These are phyloP conservation scores for Trissoscelio sp. DNA, from an alignment of 2,888 invertebrate genomes.

Conservation along the genomic window DNA sequence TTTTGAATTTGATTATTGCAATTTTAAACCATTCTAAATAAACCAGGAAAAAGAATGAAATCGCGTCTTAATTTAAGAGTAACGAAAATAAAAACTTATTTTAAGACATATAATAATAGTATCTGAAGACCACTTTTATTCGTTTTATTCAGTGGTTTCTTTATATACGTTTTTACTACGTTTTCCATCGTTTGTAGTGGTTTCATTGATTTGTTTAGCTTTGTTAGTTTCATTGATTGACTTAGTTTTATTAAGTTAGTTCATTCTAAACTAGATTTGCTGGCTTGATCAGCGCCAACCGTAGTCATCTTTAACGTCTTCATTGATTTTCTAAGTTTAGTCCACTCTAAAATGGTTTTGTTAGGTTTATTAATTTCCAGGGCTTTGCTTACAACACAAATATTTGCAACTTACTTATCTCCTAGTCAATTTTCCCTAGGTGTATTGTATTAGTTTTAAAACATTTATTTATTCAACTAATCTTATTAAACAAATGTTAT, in stretches of 20 bases:
- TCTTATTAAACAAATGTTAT: too few relatives aligned
- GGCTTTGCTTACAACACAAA: too few relatives aligned
- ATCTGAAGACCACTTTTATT: background rate
- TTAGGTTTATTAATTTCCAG: constrained; percentile 12
- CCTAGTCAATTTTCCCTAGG: too few relatives aligned
- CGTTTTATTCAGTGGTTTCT: background rate
- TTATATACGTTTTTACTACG: constrained; percentile 2
- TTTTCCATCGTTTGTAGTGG: constrained; percentile 19
- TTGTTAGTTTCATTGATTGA: constrained; percentile 50
- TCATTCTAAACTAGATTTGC: constrained; percentile 61
- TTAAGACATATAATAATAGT: background rate
- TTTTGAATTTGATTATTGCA: too few relatives aligned
- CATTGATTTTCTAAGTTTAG: constrained; percentile 52
- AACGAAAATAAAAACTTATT: background rate
- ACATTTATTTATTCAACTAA: too few relatives aligned
- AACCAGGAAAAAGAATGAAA: too few relatives aligned
- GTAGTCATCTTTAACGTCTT: constrained; percentile 51
- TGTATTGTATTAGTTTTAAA: too few relatives aligned
- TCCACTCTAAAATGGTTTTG: constrained; percentile 14
- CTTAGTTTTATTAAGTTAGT: constrained; percentile 61
- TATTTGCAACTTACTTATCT: too few relatives aligned
- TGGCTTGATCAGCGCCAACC: constrained; percentile 27
- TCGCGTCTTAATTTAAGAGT: too few relatives aligned
- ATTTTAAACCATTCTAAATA: too few relatives aligned
- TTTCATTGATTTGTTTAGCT: constrained; percentile 55